Evolutionary conservation across 2,797 vertebrate species (phyloP), one percentile per base, ranked within the genome.

Genomic region (Pseudotriccus pelzelni): DNA sequence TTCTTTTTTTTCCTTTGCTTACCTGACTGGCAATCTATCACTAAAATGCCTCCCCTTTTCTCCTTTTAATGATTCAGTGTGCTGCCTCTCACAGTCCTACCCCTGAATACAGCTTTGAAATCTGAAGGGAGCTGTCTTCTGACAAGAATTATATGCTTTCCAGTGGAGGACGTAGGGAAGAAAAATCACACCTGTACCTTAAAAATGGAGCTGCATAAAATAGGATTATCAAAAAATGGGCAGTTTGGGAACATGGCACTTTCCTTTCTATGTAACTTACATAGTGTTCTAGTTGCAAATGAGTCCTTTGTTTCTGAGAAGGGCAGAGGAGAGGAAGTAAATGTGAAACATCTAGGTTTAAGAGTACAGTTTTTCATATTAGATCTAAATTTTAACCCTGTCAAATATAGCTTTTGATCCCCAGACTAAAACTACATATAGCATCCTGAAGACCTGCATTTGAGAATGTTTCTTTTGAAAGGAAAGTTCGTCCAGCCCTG

Each of bases 41-140:
- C 49, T 86, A 60, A 93, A 93, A 80, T 60, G 56, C 46, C 30
- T 73, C 25, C 34, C 25, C 36, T 87, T 89, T 91, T 68, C 75
- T 77, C 56, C 76, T 84, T 90, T 87, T 90, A 92, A 58, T 84
- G 73, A 83, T 91, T 87, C 86, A 70, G 18, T 30, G 30, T 73
- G 30, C 66, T 73, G n/a, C 50, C 20, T 89, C 55, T 90, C 68
- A 43, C 55, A 32, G 52, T 86, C 34, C 46, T 87, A 41, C 5
- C 66, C 32, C 43, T 34, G 44, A 92, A 77, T 25, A 83, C 12
- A 72, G 59, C 58, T 91, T 92, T 87, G 79, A 85, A 94, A 87
- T 85, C 56, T 85, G 60, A 87, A 87, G 76, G 60, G 41, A 84
- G 12, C 92, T 85, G 53, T 68, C 81, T 93, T 72, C 68, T 2